Evolutionary conservation across 1,140 invertebrate species (phyloP), one percentile per base, ranked within the genome.

Genomic region (Drosophila persimilis): DNA sequence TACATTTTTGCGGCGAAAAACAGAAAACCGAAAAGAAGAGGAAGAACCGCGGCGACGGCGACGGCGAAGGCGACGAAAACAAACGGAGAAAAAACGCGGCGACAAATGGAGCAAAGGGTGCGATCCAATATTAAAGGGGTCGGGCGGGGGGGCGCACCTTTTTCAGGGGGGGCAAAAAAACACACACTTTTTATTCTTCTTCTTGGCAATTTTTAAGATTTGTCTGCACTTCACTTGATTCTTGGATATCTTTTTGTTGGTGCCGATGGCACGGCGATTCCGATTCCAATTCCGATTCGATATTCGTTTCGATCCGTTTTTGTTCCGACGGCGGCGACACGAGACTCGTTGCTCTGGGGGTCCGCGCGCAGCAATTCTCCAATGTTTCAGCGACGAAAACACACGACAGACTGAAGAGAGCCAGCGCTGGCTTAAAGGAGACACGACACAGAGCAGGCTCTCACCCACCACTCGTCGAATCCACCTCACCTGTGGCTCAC

Each of bases 381-480:
- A 86, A 88, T 78, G 83, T 72, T 77, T 56, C 83, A 61, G 78
- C 81, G 83, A 88, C 57, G 81, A 85, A 86, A 86, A 77, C 77
- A 81, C 79, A 88, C 83, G 83, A 88, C 45, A 78, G 72, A 88
- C 83, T 88, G 55, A 88, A 69, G 77, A 39, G 41, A 59, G 58
- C 46, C 45, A 56, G 47, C 50, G 54, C 66, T 59, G 47, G 54
- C 54, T 39, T 13, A 13, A 39, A 39, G 35, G 56, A 47, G 31
- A 45, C 35, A 55, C 44, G 31, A 35, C 35, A 55, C 44, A 41
- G 29, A 35, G 46, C 57, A 26, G 13, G 9, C 24, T 24, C 29
- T 8, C 29, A 9, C 31, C 31, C 24, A 29, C 9, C 35, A 39
- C 62, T 62, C 26, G 17, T 15, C 29, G 7, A 47, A 26, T 20